Evolutionary conservation across 1,140 invertebrate species (phyloP).

Genomic region (Drosophila pectinifera): DNA sequence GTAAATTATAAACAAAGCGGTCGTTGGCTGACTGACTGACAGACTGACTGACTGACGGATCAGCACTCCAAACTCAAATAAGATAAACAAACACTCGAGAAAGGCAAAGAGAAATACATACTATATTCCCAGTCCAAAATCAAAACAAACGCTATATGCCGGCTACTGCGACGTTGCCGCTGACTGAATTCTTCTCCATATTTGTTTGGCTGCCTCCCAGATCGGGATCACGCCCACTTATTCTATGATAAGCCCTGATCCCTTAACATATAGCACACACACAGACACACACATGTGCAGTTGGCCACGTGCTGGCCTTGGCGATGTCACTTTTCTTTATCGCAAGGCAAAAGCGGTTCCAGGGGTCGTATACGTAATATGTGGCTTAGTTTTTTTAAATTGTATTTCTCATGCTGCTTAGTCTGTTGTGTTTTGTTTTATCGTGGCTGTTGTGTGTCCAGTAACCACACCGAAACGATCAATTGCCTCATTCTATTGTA

Average conservation of each 20-base stretch:
- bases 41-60: slow-evolving; percentile 24
- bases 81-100: slow-evolving; percentile 32
- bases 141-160: slow-evolving; percentile 40
- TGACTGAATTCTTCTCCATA: slow-evolving; percentile 13
- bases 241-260: slow-evolving; percentile 41
- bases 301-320: slow-evolving; percentile 67
- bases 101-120: slow-evolving; percentile 7
- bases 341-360: slow-evolving; percentile 49
- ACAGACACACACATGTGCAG: slow-evolving; percentile 4
- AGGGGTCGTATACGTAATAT: slow-evolving; percentile 65
- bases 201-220: slow-evolving; percentile 15
- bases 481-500: slow-evolving; percentile 54
- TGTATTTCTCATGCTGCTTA: slow-evolving; percentile 13
- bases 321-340: slow-evolving; percentile 72
- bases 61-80: slow-evolving; percentile 12
- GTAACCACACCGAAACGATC: slow-evolving; percentile 31
- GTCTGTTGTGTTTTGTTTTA: slow-evolving; percentile 37
- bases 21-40: slow-evolving; percentile 34
- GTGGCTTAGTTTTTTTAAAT: slow-evolving; percentile 15
- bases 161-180: slow-evolving; percentile 37
- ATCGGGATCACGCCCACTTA: slow-evolving; percentile 10
- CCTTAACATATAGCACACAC: slow-evolving; percentile 22
- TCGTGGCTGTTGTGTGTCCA: slow-evolving; percentile 23
- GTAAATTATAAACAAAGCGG: slow-evolving; percentile 38
- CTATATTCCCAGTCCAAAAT: slow-evolving; percentile 9